These are phyloP conservation scores for Gallinago solitaria DNA, from an alignment of 2,797 vertebrate genomes.

Conservation along the genomic window DNA sequence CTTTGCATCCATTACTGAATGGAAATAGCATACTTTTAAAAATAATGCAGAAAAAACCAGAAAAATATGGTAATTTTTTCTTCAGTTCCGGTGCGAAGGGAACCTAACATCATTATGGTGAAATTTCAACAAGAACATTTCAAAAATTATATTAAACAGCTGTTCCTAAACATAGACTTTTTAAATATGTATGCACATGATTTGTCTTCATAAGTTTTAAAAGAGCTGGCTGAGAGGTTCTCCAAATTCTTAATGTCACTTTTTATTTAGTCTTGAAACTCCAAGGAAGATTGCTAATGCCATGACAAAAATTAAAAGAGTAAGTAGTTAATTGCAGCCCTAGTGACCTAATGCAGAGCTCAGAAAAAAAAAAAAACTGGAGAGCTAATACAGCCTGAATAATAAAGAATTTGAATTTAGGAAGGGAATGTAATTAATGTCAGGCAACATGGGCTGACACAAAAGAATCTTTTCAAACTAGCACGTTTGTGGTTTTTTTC, in stretches of 20 bases:
- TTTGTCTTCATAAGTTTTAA: conserved; percentile 18
- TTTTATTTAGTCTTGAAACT: conserved; percentile 15
- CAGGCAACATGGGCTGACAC: not conserved
- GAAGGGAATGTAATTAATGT: not conserved
- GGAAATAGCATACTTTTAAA: not conserved
- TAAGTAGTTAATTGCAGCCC: not conserved
- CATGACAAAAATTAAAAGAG: not conserved
- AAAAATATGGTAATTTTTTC: not conserved
- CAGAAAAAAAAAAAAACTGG: not conserved
- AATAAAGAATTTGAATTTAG: not conserved
- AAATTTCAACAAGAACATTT: conserved; percentile 5
- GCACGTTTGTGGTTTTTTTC: not conserved
- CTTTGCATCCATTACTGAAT: not conserved
- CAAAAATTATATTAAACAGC: conserved; percentile 16
- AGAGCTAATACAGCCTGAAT: not conserved
- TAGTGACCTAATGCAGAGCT: not conserved
- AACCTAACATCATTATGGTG: not conserved
- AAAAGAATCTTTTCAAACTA: not conserved
- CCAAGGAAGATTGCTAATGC: not conserved
- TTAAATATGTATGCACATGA: not conserved
- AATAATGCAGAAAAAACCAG: not conserved
- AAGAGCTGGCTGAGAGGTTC: not conserved
- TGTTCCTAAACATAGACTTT: conserved; percentile 37
- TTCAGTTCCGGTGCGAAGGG: not conserved
- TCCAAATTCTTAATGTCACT: conserved; percentile 1